Evolutionary conservation across 2,888 invertebrate genomes (phyloP).

Genomic region (Eilema depressum): DNA sequence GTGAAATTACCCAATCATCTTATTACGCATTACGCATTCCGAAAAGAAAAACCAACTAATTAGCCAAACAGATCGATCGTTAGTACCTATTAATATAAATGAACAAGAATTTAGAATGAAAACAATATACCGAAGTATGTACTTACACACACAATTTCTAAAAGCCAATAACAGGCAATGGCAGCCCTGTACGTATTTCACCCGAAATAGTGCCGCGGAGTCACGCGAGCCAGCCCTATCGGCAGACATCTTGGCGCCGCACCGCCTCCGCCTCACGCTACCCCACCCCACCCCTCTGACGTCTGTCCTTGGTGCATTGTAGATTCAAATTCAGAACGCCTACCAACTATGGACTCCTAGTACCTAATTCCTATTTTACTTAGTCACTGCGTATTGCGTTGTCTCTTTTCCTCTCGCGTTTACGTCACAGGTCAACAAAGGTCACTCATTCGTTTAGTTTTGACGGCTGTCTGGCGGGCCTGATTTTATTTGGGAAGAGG

Average conservation of each 20-base stretch:
- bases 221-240: constrained; percentile 72
- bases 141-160: constrained; percentile 27
- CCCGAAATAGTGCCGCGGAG: constrained; percentile 56
- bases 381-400: constrained; percentile 28
- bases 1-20: no score
- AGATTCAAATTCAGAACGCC: constrained; percentile 54
- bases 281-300: constrained; percentile 44
- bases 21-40: not conserved
- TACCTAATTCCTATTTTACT: constrained; percentile 25
- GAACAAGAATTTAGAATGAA: not conserved
- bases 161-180: constrained; percentile 50
- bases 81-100: not conserved
- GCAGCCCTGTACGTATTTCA: constrained; percentile 56
- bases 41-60: not conserved
- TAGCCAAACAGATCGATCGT: not conserved
- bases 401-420: constrained; percentile 16
- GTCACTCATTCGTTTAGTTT: constrained; percentile 31
- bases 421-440: constrained; percentile 52
- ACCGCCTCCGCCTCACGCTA: constrained; percentile 33
- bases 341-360: constrained; percentile 41
- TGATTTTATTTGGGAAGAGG: constrained; percentile 13
- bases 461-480: constrained; percentile 21
- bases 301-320: constrained; percentile 60
- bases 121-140: not conserved
- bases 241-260: constrained; percentile 73